A percentile compares a stretch with the other conserved stretches of the same genome.
These are phyloP conservation scores for Neodon shergylaensis DNA, from an alignment of 2,113 vertebrate genomes.

Conservation along the genomic window DNA sequence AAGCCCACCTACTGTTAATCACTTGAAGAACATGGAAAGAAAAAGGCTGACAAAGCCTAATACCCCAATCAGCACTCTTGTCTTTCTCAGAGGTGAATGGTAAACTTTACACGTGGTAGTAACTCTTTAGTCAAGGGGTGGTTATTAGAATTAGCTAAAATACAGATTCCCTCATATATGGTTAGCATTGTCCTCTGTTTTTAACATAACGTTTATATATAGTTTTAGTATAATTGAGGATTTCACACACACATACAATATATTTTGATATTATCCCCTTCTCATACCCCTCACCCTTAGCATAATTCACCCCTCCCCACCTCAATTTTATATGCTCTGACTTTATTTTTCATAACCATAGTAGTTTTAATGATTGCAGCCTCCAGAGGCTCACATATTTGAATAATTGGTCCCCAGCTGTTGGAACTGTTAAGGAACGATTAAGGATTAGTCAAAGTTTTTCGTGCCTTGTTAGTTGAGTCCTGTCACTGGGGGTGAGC, in stretches of 20 bases:
- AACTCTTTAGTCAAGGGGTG: neutral
- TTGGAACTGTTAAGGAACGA: neutral
- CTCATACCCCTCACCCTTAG: neutral
- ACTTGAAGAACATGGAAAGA: neutral
- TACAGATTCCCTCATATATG: neutral
- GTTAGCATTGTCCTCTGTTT: neutral
- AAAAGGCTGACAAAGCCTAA: neutral
- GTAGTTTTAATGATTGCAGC: neutral
- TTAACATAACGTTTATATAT: neutral
- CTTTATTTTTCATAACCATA: neutral
- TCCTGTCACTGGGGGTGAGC: too few relatives aligned
- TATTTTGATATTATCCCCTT: neutral
- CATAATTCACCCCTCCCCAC: neutral
- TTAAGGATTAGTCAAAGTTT: neutral
- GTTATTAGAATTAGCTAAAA: constrained; percentile 1
- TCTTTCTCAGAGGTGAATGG: neutral
- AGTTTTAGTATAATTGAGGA: neutral
- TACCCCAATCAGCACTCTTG: neutral
- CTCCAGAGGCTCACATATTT: neutral
- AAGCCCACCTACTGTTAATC: neutral
- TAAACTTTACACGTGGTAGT: neutral
- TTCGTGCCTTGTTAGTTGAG: neutral
- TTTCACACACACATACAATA: neutral
- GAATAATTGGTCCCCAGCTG: neutral
- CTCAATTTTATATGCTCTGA: neutral